Evolutionary conservation across 2,113 vertebrate species (phyloP).

Genomic region (Accipiter cooperii): DNA sequence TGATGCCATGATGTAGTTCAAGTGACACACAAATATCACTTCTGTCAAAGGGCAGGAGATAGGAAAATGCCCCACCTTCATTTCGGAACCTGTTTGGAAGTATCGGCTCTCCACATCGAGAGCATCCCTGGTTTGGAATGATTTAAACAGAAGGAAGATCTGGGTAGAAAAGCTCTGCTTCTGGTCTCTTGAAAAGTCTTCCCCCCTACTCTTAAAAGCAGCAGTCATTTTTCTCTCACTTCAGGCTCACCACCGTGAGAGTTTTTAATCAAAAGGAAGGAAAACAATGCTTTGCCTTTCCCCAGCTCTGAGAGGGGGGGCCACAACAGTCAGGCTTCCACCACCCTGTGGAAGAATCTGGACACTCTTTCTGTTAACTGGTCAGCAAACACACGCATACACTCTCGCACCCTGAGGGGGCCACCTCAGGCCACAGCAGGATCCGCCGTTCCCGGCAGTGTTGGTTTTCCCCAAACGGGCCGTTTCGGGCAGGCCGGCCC

Average conservation of each 20-base stretch:
- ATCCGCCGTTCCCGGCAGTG: neutral
- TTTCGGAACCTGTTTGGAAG: neutral
- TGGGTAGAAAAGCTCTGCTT: neutral
- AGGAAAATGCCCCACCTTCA: no score
- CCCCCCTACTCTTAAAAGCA: neutral
- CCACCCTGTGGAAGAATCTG: rapidly evolving
- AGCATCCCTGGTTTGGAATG: no score
- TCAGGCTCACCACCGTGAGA: rapidly evolving
- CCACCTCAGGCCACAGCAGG: neutral
- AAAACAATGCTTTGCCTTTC: neutral
- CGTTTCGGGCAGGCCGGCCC: neutral
- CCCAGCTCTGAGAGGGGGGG: no score
- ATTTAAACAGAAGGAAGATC: neutral
- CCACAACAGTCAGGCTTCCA: neutral
- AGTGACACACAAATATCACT: neutral
- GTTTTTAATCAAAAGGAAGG: neutral
- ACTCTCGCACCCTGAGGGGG: neutral
- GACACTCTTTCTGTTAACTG: rapidly evolving
- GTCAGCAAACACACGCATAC: no score
- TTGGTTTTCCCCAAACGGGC: neutral
- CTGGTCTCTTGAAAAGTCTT: neutral
- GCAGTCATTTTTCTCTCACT: neutral
- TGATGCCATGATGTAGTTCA: neutral
- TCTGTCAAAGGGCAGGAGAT: no score
- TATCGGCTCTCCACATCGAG: rapidly evolving